Evolutionary conservation across 2,888 invertebrate genomes (phyloP), one percentile per base, ranked within the genome.

Genomic region (Sinopyrophorus schimmeli): DNA sequence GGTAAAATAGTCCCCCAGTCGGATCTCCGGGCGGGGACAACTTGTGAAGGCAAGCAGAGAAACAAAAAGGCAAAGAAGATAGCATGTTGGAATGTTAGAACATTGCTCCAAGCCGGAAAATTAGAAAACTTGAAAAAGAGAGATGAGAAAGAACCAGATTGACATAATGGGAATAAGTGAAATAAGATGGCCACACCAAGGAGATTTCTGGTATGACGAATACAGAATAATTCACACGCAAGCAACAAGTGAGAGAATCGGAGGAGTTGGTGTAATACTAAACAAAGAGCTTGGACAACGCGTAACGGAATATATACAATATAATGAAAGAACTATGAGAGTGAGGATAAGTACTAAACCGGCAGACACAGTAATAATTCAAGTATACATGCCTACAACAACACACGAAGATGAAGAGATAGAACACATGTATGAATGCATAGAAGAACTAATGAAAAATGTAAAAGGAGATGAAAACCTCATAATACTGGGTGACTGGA

Each of bases 21-120:
- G 27, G 12, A 27, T 27, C 7, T 27, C 27, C 27, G 12, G 27
- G 11, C 1, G 27, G 27, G 27, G 27, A 27, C 27, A 27, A 12
- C 27, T 12, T 5, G 2, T n/a, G 30, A 15, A 30, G 7, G 3
- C 5, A n/a, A n/a, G n/a, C n/a, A n/a, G n/a, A 1, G 34, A 34
- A 34, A 34, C 15, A 34, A 34, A 18, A 6, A 34, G 3, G 5
- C 6, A 1, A 30, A 5, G 4, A 5, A 7, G 20, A 34, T 20
- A 5, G 21, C 11, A 18, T 34, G 34, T 21, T 34, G 21, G 34
- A 34, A 34, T 34, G 20, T 11, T 5, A 18, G 18, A 34, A 20
- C 34, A 12, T 20, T 34, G 11, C 20, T 34, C 1, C 10, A 34
- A 10, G 1, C 5, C 11, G 34, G 34, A 2, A 34, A 18, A 18